phyloP scores from a whole-genome alignment of 2,113 vertebrate species.

The Dasypus novemcinctus region DNA sequence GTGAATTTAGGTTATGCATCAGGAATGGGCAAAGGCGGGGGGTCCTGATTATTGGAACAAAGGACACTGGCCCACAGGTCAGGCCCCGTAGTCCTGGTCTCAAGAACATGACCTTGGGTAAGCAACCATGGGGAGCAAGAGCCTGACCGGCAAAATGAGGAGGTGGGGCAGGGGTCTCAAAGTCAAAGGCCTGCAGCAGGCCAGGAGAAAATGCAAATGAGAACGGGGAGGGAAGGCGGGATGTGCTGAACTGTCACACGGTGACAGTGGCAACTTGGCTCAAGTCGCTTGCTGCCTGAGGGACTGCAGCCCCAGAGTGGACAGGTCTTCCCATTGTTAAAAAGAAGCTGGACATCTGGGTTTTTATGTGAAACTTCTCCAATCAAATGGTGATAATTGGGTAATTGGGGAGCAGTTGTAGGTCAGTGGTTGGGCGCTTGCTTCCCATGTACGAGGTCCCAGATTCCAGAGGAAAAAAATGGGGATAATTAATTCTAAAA shows the following conservation, averaged over 20 bases:
- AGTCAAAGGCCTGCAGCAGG: not conserved
- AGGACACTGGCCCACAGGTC: not conserved
- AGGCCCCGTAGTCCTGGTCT: not conserved
- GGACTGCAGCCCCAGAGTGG: not conserved
- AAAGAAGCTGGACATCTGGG: not conserved
- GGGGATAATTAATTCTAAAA: not conserved
- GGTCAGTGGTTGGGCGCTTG: too few species aligned
- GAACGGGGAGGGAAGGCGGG: fast-evolving
- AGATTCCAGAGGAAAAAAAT: too few species aligned
- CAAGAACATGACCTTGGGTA: not conserved
- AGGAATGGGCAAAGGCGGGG: not conserved
- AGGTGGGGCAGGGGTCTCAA: not conserved
- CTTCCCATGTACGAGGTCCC: too few species aligned
- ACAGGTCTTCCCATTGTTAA: not conserved
- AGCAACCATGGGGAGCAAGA: not conserved
- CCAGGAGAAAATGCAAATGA: not conserved
- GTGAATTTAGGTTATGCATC: not conserved
- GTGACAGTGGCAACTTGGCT: not conserved
- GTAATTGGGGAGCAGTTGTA: too few species aligned
- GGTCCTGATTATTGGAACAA: not conserved
- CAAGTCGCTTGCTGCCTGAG: fast-evolving
- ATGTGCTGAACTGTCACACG: not conserved
- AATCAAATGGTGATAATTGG: not conserved
- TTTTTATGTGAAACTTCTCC: not conserved
- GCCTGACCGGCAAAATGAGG: not conserved